These are phyloP conservation scores for Limnephilus auricula DNA, from an alignment of 2,888 invertebrate species.

Conservation along the genomic window DNA sequence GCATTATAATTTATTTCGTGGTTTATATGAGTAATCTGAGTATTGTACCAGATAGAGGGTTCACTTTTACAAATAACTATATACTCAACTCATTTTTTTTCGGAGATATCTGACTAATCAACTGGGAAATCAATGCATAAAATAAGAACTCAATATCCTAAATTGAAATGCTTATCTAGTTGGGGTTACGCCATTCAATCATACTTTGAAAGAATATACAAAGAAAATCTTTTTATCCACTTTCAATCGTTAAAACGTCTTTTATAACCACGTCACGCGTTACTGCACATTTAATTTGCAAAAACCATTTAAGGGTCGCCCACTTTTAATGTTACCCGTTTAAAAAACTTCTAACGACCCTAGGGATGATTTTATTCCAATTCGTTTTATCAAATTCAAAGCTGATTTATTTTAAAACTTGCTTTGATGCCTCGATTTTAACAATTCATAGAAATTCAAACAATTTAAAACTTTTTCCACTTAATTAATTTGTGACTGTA, in stretches of 20 bases:
- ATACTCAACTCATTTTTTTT: too few species aligned
- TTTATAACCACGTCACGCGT: slow-evolving; percentile 16
- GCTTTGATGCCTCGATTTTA: too few species aligned
- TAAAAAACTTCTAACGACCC: neutral
- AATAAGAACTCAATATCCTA: too few species aligned
- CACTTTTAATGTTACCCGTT: slow-evolving; percentile 11
- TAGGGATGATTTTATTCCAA: neutral
- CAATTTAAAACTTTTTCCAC: too few species aligned
- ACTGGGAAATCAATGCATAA: too few species aligned
- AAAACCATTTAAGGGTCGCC: neutral
- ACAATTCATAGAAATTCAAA: too few species aligned
- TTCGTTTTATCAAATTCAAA: neutral
- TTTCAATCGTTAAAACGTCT: slow-evolving; percentile 26
- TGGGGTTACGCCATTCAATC: neutral
- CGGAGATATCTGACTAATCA: too few species aligned
- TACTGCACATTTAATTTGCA: slow-evolving; percentile 13
- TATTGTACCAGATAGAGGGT: too few species aligned
- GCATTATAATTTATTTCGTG: too few species aligned
- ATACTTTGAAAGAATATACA: neutral
- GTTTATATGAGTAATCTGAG: too few species aligned
- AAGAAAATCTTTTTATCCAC: slow-evolving; percentile 13
- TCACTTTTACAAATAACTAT: too few species aligned
- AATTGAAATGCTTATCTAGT: neutral
- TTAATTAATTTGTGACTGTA: too few species aligned
- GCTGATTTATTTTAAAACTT: slow-evolving; percentile 12